Evolutionary conservation across 2,888 invertebrate species (phyloP).

Genomic region (Thyatira batis): DNA sequence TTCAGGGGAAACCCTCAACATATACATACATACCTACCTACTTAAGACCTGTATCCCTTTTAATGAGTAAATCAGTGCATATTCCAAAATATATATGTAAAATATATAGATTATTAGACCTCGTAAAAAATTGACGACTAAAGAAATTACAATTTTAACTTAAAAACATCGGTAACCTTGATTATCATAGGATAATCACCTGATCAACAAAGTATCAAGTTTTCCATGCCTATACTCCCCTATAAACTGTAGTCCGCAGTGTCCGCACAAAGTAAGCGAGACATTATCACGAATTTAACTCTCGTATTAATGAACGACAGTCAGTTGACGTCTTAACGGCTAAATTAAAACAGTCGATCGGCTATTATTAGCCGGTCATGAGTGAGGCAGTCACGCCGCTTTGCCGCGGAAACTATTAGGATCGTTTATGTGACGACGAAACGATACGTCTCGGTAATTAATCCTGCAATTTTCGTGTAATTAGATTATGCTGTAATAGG

Average conservation of each 20-base stretch:
- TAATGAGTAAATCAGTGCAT: too few species aligned
- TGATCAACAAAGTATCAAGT: too few species aligned
- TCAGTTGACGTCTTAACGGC: conserved; percentile 51
- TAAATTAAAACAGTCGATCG: conserved; percentile 53
- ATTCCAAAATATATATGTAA: too few species aligned
- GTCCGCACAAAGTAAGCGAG: conserved; percentile 28
- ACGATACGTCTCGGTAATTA: conserved; percentile 26
- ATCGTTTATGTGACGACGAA: conserved; percentile 12
- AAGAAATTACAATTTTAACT: too few species aligned
- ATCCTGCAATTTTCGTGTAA: conserved; percentile 37
- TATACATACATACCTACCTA: too few species aligned
- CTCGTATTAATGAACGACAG: conserved; percentile 49
- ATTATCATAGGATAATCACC: too few species aligned
- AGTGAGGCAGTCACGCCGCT: conserved; percentile 26
- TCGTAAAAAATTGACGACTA: too few species aligned
- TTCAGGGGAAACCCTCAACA: too few species aligned
- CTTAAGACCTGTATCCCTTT: too few species aligned
- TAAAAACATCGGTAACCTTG: too few species aligned
- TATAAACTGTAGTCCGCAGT: conserved; percentile 14
- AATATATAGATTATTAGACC: too few species aligned
- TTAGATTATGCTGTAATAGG: conserved; percentile 15
- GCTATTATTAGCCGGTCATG: conserved; percentile 26
- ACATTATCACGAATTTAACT: conserved; percentile 27
- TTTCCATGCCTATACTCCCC: not conserved
- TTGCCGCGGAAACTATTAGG: conserved; percentile 19